phyloP scores from a whole-genome alignment of 2,888 invertebrate genomes.

The Drosophila algonquin region DNA sequence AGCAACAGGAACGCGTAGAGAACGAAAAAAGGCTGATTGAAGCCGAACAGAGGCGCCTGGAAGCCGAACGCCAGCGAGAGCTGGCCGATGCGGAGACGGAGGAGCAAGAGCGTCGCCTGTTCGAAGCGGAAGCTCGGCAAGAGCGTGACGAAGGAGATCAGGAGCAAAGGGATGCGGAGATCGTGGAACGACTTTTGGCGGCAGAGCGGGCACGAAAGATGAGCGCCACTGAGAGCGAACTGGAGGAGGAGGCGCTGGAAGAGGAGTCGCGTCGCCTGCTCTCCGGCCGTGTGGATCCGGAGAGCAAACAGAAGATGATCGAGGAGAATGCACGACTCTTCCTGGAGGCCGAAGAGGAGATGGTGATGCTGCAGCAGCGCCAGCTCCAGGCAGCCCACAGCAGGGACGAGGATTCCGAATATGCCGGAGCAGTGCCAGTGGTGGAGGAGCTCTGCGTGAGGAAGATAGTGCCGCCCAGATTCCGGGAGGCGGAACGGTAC shows the following conservation, averaged over 20 bases:
- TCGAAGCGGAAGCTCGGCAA: constrained; percentile 45
- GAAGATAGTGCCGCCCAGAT: constrained; percentile 61
- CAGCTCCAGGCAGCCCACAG: constrained; percentile 58
- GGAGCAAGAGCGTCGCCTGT: constrained; percentile 48
- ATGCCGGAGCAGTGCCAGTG: constrained; percentile 67
- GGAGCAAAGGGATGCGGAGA: constrained; percentile 60
- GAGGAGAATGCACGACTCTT: constrained; percentile 81
- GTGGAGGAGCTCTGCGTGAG: constrained; percentile 72
- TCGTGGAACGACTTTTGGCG: constrained; percentile 61
- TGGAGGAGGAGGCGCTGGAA: constrained; percentile 63
- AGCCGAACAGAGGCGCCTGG: constrained; percentile 41
- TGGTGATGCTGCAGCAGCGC: constrained; percentile 78
- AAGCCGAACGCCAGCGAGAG: constrained; percentile 43
- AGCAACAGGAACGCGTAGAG: constrained; percentile 21
- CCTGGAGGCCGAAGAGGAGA: constrained; percentile 81
- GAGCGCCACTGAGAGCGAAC: constrained; percentile 68
- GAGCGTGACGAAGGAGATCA: constrained; percentile 53
- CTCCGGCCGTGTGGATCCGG: constrained; percentile 53
- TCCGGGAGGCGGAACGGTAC: constrained; percentile 36
- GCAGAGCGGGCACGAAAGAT: constrained; percentile 65
- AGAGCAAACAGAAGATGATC: constrained; percentile 71
- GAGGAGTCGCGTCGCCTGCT: constrained; percentile 53
- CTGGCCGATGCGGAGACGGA: constrained; percentile 51
- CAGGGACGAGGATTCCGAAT: constrained; percentile 52
- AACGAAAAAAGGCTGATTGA: constrained; percentile 30